Evolutionary conservation across 1,140 invertebrate species (phyloP).

Genomic region (Oryzaephilus surinamensis): DNA sequence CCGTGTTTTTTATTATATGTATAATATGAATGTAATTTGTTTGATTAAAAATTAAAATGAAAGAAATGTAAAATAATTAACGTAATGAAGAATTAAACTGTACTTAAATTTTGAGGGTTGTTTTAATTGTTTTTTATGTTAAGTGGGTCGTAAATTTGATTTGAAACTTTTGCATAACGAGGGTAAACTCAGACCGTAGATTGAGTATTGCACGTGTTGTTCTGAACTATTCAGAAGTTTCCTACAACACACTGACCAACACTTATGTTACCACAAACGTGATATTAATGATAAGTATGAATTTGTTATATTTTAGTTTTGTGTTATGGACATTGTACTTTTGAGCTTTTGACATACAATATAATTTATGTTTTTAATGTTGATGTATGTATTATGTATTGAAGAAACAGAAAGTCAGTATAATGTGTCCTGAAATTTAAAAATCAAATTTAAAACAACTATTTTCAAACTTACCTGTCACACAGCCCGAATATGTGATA

Average conservation of each 20-base stretch:
- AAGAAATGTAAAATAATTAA: background rate
- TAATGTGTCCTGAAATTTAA: background rate
- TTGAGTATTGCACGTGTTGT: constrained; percentile 14
- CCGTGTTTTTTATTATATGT: too few relatives aligned
- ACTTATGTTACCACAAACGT: constrained; percentile 18
- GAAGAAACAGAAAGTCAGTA: background rate
- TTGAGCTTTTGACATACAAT: too few relatives aligned
- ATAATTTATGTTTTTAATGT: background rate
- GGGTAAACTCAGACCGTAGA: constrained; percentile 16
- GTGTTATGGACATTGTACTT: too few relatives aligned
- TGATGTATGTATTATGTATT: background rate
- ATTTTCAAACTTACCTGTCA: background rate
- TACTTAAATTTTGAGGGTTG: background rate
- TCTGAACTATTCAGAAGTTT: constrained; percentile 7
- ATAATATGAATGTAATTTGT: too few relatives aligned
- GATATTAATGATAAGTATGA: constrained; percentile 21
- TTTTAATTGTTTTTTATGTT: constrained; percentile 5
- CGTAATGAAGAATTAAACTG: background rate
- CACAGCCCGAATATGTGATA: background rate
- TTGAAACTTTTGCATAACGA: constrained; percentile 24
- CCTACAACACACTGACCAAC: constrained; percentile 15
- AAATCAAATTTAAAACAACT: background rate
- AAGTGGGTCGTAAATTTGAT: constrained; percentile 17
- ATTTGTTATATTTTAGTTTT: too few relatives aligned
- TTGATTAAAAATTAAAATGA: background rate